A percentile compares a stretch with the other conserved stretches of the same genome.
Evolutionary conservation across 1,140 invertebrate genomes (phyloP).

Genomic region (Muscidifurax raptorellus): DNA sequence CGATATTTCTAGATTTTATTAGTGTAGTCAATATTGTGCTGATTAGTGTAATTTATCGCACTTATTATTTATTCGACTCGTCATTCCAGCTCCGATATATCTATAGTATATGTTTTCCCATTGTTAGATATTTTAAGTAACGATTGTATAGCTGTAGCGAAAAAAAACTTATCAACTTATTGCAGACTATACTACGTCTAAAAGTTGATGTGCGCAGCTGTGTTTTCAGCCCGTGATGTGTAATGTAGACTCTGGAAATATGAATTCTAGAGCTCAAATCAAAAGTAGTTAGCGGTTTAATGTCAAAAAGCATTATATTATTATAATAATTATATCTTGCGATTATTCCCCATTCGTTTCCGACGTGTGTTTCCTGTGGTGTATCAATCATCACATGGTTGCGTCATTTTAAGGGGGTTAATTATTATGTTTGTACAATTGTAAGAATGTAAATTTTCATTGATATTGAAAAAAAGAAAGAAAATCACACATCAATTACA

Average conservation of each 20-base stretch:
- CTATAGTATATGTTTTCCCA: background rate
- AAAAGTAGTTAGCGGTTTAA: conserved; percentile 21
- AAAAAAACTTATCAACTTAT: background rate
- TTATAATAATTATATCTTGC: background rate
- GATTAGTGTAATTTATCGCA: conserved; percentile 36
- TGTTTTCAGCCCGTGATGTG: background rate
- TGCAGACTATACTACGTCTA: background rate
- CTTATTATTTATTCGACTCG: conserved; percentile 21
- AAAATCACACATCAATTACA: conserved; percentile 1
- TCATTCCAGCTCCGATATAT: background rate
- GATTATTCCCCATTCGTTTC: conserved; percentile 37
- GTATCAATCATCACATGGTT: conserved; percentile 15
- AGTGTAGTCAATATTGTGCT: background rate
- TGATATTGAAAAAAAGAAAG: background rate
- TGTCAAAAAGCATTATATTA: conserved; percentile 7
- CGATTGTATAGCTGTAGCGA: background rate
- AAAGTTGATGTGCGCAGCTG: background rate
- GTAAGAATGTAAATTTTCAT: conserved; percentile 24
- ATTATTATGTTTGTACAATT: background rate
- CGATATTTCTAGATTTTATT: background rate
- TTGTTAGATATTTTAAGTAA: background rate
- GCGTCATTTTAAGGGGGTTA: conserved; percentile 9
- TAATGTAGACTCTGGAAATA: background rate
- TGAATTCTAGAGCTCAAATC: background rate
- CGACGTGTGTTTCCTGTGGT: conserved; percentile 51